Conservation (phyloP, 2,888 invertebrate species). For the Rotaria sp. region DNA sequence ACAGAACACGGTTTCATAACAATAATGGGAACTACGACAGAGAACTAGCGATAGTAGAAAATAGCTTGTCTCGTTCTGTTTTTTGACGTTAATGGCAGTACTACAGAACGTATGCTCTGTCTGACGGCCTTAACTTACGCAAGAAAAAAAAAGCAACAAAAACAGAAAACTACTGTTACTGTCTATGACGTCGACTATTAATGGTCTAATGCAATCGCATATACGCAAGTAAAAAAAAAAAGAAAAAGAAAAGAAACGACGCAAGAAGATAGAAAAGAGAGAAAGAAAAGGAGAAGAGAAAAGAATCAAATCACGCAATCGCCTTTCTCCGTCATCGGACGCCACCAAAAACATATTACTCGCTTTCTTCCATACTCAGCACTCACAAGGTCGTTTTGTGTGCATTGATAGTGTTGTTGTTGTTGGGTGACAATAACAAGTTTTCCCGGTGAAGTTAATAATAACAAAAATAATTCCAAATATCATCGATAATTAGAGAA, state of each 20-base stretch:
- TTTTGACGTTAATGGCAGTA: background rate
- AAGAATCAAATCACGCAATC: constrained; percentile 18
- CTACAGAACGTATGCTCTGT: background rate
- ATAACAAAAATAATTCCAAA: background rate
- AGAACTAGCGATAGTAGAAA: background rate
- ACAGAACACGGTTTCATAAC: background rate
- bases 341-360: background rate
- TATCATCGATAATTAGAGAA: background rate
- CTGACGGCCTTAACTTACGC: constrained; percentile 10
- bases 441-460: background rate
- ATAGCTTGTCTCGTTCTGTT: background rate
- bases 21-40: background rate
- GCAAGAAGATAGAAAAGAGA: constrained; percentile 10
- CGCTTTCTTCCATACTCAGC: background rate
- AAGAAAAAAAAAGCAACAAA: background rate
- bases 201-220: background rate
- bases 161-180: background rate
- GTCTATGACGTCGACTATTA: background rate
- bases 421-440: background rate
- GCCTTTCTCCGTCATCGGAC: background rate
- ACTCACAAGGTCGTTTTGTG: background rate
- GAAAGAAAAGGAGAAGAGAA: background rate
- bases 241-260: background rate
- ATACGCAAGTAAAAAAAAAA: background rate
- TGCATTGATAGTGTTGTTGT: background rate